Base-by-base conservation (phyloP, 2,888 invertebrate species). In the Lasioglossum zephyrum region DNA sequence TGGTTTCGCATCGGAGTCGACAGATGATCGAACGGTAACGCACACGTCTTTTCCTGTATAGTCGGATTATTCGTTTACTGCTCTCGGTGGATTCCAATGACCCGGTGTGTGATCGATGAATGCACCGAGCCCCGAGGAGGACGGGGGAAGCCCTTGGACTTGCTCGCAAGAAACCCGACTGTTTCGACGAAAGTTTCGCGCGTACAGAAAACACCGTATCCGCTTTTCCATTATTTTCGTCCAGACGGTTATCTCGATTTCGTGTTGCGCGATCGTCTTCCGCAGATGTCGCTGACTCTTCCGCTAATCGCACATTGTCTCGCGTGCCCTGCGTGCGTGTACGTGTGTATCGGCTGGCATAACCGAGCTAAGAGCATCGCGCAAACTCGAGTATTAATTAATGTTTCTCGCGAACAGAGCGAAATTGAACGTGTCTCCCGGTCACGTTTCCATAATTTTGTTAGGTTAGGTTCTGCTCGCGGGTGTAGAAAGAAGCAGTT, bases 11-110 rank as follows among this genome's bases (percentile, higher is more conserved):
- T 87, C 79, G 76, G 82, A 60, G 81, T 41, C 88, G 81, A 75
- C 82, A 90, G 88, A 93, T 93, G 92, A 92, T 91, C 91, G 79
- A 88, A 83, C 87, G 86, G 89, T 87, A 78, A 89, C 90, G 57
- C 57, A n/a, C 57, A 92, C 92, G 92, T 93, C 91, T 89, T 83
- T 87, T 44, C 89, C 57, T 6, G 4, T n/a, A 3, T 72, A 74
- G n/a, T 49, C 57, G 36, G 3, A 16, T 53, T 22, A 47, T 47
- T 60, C 39, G 18, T 73, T 57, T 73, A 57, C 36, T 60, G 47
- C 73, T n/a, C 8, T n/a, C 8, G 5, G 16, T 39, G 22, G 13
- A 57, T 73, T 78, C 75, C 18, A 36, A 57, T 74, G 63, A 73
- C 39, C 74, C 31, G 11, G 36, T 31, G 57, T 9, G 26, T 8